These are phyloP conservation scores for Lutraria rhynchaena DNA, from an alignment of 1,140 invertebrate species.

Conservation along the genomic window DNA sequence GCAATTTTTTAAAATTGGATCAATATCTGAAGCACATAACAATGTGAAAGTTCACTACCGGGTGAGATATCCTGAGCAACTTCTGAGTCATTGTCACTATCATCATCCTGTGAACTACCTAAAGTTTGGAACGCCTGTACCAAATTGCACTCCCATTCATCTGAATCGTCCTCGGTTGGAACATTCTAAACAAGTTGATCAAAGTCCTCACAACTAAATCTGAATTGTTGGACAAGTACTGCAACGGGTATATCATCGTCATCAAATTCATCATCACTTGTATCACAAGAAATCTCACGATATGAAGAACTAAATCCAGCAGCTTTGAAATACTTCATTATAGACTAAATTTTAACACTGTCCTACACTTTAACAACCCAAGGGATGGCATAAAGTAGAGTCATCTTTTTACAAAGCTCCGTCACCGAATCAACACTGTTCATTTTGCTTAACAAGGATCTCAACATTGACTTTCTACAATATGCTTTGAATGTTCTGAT, in stretches of 20 bases:
- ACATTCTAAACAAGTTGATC: background rate
- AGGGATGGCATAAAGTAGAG: constrained; percentile 9
- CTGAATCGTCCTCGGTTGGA: constrained; percentile 15
- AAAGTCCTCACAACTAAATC: background rate
- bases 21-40: constrained; percentile 4
- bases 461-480: constrained; percentile 5
- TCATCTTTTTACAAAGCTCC: constrained; percentile 1
- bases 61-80: constrained; percentile 5
- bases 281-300: background rate
- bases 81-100: background rate
- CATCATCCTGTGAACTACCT: background rate
- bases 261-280: background rate
- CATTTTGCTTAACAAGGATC: constrained; percentile 12
- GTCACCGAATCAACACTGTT: background rate
- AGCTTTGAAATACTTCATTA: background rate
- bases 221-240: background rate
- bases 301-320: background rate
- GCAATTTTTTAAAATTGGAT: constrained; percentile 7
- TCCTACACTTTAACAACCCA: constrained; percentile 17
- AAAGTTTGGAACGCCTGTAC: constrained; percentile 1
- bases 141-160: constrained; percentile 10
- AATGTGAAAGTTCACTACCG: constrained; percentile 8
- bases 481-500: constrained; percentile 13
- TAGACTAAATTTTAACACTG: background rate
- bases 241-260: background rate